A percentile compares a stretch with the other conserved stretches of the same genome.
These are phyloP conservation scores for Habroteleia sp. DNA, from an alignment of 2,888 invertebrate species.

Conservation along the genomic window DNA sequence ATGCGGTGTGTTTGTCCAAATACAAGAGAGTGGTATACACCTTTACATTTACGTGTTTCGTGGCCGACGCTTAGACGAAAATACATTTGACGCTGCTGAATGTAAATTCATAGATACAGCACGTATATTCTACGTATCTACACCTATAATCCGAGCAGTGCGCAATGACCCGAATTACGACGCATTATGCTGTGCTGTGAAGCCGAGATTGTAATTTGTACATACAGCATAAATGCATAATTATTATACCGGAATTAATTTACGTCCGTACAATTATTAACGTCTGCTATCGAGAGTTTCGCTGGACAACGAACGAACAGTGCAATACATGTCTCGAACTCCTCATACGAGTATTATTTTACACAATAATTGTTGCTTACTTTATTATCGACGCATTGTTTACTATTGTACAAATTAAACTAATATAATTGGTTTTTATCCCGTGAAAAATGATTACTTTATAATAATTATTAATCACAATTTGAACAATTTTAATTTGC, in stretches of 20 bases:
- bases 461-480: too few species aligned
- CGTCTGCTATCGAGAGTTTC: constrained; percentile 63
- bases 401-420: background rate
- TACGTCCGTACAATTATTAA: constrained; percentile 73
- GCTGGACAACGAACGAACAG: constrained; percentile 22
- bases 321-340: constrained; percentile 23
- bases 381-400: constrained; percentile 18
- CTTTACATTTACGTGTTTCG: constrained; percentile 13
- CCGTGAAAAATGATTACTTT: too few species aligned
- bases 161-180: constrained; percentile 75
- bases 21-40: too few species aligned
- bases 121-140: constrained; percentile 45
- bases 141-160: constrained; percentile 63
- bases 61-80: constrained; percentile 34
- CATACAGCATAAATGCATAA: constrained; percentile 75
- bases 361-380: constrained; percentile 19
- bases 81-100: constrained; percentile 43
- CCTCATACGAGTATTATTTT: constrained; percentile 22
- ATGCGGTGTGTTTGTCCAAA: too few species aligned
- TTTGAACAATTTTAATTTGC: too few species aligned
- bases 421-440: too few species aligned
- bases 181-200: constrained; percentile 71
- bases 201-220: constrained; percentile 77
- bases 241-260: constrained; percentile 74
- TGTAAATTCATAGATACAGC: constrained; percentile 46